Evolutionary conservation across 2,888 invertebrate species (phyloP).

Genomic region (Rhogogaster chlorosoma): DNA sequence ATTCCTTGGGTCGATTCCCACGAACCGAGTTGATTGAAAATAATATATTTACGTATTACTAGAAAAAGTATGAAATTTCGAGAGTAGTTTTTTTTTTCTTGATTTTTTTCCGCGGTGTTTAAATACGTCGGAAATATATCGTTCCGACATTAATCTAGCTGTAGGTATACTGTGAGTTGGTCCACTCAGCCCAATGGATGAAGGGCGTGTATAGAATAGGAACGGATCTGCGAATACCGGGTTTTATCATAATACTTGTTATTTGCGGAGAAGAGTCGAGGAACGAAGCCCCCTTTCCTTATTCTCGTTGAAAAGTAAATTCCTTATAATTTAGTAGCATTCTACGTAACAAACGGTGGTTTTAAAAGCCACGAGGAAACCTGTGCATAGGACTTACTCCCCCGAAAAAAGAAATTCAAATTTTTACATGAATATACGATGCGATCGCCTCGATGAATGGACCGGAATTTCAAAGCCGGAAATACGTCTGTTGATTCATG

Average conservation of each 20-base stretch:
- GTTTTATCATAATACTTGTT: constrained; percentile 11
- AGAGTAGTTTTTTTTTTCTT: not conserved
- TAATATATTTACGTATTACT: not conserved
- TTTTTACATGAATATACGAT: not conserved
- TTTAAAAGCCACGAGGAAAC: not conserved
- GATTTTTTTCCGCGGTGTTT: not conserved
- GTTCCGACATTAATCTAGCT: no score
- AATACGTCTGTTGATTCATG: constrained; percentile 19
- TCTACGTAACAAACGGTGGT: not conserved
- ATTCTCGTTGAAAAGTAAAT: not conserved
- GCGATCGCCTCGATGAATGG: not conserved
- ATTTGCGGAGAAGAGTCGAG: not conserved
- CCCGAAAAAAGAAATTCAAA: not conserved
- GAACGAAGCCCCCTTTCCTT: not conserved
- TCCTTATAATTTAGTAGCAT: not conserved
- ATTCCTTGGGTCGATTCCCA: not conserved
- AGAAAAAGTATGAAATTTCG: not conserved
- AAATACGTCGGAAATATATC: not conserved
- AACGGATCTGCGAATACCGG: constrained; percentile 1
- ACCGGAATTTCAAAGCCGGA: not conserved
- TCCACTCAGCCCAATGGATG: not conserved
- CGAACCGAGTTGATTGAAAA: not conserved
- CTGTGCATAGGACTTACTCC: not conserved
- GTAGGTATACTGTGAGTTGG: not conserved
- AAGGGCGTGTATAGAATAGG: not conserved